phyloP scores from a whole-genome alignment of 2,113 vertebrate genomes.

The Forbesichthys agassizii region DNA sequence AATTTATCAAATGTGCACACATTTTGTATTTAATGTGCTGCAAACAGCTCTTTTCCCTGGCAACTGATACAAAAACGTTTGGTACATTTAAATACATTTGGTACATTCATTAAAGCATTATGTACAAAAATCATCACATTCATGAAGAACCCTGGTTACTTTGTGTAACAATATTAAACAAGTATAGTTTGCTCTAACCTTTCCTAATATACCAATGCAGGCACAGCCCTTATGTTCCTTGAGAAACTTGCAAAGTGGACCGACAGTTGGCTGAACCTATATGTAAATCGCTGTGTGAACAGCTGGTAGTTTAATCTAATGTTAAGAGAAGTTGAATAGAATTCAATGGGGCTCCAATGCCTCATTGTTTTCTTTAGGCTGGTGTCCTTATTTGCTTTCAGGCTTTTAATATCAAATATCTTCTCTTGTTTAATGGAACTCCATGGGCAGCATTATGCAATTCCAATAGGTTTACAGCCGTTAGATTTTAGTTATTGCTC shows the following conservation, averaged over 20 bases:
- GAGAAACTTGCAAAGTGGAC: constrained; percentile 35
- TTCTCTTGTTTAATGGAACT: neutral
- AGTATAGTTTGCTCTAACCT: neutral
- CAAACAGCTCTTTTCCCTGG: constrained; percentile 5
- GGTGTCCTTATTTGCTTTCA: neutral
- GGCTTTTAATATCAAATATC: constrained; percentile 1
- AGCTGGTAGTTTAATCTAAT: constrained; percentile 48
- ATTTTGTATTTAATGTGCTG: constrained; percentile 11
- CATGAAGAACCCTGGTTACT: constrained; percentile 21
- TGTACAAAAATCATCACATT: constrained; percentile 41
- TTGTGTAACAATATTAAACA: neutral
- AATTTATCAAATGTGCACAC: neutral
- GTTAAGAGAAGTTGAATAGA: constrained; percentile 10
- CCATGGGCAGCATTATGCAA: neutral
- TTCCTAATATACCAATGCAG: constrained; percentile 9
- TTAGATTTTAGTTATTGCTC: too few relatives aligned
- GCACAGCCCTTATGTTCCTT: constrained; percentile 14
- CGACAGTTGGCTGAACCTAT: constrained; percentile 27
- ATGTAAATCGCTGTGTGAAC: constrained; percentile 65
- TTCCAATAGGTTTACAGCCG: neutral
- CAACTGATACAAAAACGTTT: neutral
- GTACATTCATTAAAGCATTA: constrained; percentile 6
- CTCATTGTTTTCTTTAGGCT: constrained; percentile 29
- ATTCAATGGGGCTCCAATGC: neutral
- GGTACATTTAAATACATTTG: constrained; percentile 32